Conservation (phyloP, 2,888 invertebrate species). For the Agrotis ipsilon region DNA sequence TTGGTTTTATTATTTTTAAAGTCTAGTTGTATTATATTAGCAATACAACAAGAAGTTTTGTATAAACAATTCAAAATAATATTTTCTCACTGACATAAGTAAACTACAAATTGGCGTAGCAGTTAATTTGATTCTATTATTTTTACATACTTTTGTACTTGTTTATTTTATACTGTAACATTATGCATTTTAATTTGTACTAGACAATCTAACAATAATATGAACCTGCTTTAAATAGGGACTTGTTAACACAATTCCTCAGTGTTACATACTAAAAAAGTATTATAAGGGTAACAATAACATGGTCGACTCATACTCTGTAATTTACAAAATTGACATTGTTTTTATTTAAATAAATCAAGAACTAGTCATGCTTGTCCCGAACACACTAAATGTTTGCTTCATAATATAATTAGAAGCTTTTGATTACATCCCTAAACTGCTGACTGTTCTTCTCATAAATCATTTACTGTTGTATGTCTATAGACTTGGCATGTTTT, state of each 20-base stretch:
- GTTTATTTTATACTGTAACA: conserved; percentile 7
- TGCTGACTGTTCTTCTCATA: conserved; percentile 47
- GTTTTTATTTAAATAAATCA: conserved; percentile 36
- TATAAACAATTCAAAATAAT: background rate
- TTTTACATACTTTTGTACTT: conserved; percentile 7
- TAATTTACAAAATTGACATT: conserved; percentile 42
- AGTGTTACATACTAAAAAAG: conserved; percentile 38
- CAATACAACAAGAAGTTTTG: background rate
- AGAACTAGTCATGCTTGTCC: conserved; percentile 62
- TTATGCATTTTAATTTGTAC: conserved; percentile 58
- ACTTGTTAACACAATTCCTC: conserved; percentile 44
- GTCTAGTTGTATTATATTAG: background rate
- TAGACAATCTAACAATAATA: conserved; percentile 51
- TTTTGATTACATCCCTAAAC: conserved; percentile 31
- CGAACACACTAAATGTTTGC: conserved; percentile 49
- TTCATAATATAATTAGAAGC: conserved; percentile 44
- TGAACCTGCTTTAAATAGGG: conserved; percentile 36
- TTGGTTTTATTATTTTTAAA: background rate
- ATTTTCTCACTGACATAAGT: background rate
- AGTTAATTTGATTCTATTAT: conserved; percentile 14
- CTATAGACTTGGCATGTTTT: conserved; percentile 45
- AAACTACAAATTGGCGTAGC: background rate
- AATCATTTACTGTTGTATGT: conserved; percentile 49
- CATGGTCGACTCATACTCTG: conserved; percentile 11
- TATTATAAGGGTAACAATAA: conserved; percentile 33